These are phyloP conservation scores for Noctua janthina DNA, from an alignment of 2,888 invertebrate species.

Conservation along the genomic window DNA sequence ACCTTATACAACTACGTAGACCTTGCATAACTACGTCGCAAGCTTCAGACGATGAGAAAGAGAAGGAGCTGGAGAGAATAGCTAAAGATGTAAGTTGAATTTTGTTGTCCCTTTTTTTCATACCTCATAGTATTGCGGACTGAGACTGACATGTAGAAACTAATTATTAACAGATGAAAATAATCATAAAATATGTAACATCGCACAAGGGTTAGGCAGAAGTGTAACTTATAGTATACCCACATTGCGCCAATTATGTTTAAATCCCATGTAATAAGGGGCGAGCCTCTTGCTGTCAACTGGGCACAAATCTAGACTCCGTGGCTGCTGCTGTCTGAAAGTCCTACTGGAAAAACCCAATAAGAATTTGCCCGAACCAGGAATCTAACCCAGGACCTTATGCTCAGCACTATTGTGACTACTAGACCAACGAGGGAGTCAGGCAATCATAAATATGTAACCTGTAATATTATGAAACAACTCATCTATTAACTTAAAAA, in stretches of 20 bases:
- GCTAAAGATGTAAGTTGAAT: conserved; percentile 77
- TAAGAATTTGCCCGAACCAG: too few species aligned
- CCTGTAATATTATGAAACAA: not conserved
- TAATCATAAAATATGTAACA: not conserved
- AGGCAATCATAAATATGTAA: not conserved
- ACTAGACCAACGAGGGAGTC: too few species aligned
- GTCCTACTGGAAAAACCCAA: too few species aligned
- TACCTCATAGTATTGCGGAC: not conserved
- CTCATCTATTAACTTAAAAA: not conserved
- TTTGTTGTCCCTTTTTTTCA: not conserved
- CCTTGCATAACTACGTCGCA: conserved; percentile 68
- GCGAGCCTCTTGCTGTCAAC: too few species aligned
- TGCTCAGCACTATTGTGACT: too few species aligned
- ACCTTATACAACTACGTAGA: conserved; percentile 43
- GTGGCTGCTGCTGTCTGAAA: too few species aligned
- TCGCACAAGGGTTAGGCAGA: too few species aligned
- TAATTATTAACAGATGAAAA: not conserved
- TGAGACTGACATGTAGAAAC: not conserved
- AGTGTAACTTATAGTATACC: too few species aligned
- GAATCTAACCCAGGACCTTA: too few species aligned
- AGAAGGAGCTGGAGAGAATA: conserved; percentile 83
- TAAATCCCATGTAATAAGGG: too few species aligned
- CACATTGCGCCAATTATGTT: too few species aligned
- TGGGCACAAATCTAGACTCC: too few species aligned
- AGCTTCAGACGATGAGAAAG: conserved; percentile 79